A percentile compares a stretch with the other conserved stretches of the same genome.
These are phyloP conservation scores for Archilochus colubris DNA, from an alignment of 2,113 vertebrate genomes.

Conservation along the genomic window DNA sequence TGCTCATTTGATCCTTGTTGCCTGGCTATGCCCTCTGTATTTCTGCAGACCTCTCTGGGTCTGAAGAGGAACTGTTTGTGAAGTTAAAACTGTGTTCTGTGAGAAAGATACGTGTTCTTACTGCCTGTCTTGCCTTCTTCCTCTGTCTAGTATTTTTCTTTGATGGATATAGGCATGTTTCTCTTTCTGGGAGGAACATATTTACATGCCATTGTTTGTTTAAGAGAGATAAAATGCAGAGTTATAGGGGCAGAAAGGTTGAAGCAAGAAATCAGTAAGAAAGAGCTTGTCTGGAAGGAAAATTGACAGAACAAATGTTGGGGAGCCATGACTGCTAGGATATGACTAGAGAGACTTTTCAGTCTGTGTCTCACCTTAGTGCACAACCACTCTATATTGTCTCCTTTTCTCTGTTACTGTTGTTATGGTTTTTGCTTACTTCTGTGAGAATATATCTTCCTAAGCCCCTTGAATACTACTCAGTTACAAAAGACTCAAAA, in stretches of 20 bases:
- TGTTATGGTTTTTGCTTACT: neutral
- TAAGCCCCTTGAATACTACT: neutral
- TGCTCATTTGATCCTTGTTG: neutral
- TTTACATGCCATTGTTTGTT: neutral
- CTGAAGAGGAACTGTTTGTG: neutral
- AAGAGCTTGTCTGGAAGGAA: neutral
- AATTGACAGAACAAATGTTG: neutral
- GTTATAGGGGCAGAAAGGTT: neutral
- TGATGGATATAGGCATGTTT: neutral
- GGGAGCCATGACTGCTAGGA: neutral
- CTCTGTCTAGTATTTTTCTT: neutral
- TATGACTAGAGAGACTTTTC: neutral
- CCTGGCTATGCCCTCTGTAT: neutral
- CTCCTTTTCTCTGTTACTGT: neutral
- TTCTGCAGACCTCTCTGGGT: neutral
- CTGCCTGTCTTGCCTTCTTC: neutral
- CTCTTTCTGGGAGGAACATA: neutral
- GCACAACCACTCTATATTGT: neutral
- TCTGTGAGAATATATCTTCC: neutral
- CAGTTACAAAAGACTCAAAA: neutral
- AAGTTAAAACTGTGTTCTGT: neutral
- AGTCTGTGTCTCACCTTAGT: neutral
- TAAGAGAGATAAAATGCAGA: neutral
- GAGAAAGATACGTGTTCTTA: neutral
- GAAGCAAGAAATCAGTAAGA: neutral